Conservation (phyloP, 2,797 vertebrate genomes). For the Cynodonichthys magdalenae region DNA sequence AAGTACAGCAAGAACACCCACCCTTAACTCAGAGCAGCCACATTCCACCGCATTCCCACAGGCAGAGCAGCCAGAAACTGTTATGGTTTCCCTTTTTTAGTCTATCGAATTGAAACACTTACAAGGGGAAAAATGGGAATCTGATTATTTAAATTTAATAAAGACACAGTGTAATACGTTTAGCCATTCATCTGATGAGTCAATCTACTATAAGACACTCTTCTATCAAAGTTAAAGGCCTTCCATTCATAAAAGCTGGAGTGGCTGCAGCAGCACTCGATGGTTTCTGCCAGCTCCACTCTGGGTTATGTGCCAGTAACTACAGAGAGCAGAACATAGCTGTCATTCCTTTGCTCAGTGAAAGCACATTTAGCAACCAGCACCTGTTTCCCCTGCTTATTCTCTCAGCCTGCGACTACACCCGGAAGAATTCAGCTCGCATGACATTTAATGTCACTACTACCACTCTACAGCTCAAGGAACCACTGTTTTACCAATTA, state of each 20-base stretch:
- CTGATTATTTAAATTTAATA: too few species aligned
- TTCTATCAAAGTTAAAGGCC: constrained; percentile 27
- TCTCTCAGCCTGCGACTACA: constrained; percentile 61
- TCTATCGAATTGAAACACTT: constrained; percentile 1
- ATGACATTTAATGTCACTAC: not conserved
- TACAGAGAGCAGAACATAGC: constrained; percentile 82
- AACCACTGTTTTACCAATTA: not conserved
- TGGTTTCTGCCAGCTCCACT: constrained; percentile 61
- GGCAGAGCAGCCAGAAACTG: constrained; percentile 55
- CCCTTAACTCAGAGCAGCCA: constrained; percentile 47
- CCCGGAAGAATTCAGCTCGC: constrained; percentile 24
- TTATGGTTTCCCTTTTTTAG: constrained; percentile 6
- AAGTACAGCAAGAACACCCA: constrained; percentile 66
- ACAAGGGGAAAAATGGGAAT: too few species aligned
- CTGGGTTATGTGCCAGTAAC: constrained; percentile 79
- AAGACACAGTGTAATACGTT: not conserved
- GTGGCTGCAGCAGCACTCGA: constrained; percentile 45
- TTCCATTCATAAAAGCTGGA: constrained; percentile 70
- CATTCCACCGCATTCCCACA: constrained; percentile 73
- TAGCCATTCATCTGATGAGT: constrained; percentile 1
- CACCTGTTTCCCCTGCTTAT: constrained; percentile 88
- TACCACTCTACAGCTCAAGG: too few species aligned
- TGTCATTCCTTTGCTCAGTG: constrained; percentile 86
- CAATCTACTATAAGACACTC: constrained; percentile 13
- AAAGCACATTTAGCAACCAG: constrained; percentile 90